Base-by-base conservation (phyloP, 64 coral and sea anemone species). In the Pachyseris speciosa region DNA sequence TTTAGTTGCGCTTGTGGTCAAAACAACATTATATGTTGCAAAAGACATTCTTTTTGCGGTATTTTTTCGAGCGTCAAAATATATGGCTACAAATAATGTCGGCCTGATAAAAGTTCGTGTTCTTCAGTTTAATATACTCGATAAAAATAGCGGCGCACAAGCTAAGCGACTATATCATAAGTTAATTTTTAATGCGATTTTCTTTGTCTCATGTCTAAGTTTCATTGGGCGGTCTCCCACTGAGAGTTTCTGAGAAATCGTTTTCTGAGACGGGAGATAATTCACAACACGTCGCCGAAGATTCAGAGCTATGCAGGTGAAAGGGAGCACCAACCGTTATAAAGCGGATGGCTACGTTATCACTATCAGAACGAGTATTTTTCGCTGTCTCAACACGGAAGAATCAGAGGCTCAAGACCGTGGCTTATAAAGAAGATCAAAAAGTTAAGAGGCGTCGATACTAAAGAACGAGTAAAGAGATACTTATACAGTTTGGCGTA, bases 381-480 rank as follows among this genome's bases (percentile, higher is more conserved):
- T 24, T 16, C 8, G 6, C 58, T 25, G 4, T 25, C 4, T 20
- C 2, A 24, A 61, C n/a, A 61, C 6, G n/a, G 58, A 61, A 24
- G 20, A 9, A 4, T 37, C 4, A 19, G 15, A 71, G 40, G 33
- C 22, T 63, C 34, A 81, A 22, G 52, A 39, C 55, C 40, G 20
- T 63, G 77, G 53, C 77, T 81, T 39, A 81, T 53, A 61, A 39
- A 80, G 32, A 33, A 80, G 52, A 80, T 80, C 77, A 80, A 80
- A 80, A 81, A 81, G 77, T 63, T 81, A 81, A 81, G 19, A 28
- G 55, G 33, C 53, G 25, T 38, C 25, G 33, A 63, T 37, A 40
- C 22, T 63, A 26, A 81, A 81, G 53, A 81, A 8, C 30, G 40
- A 81, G 32, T 36, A 71, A 39, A 37, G 17, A 22, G 31, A 33